Percentiles rank a stretch among this genome's conserved stretches.
phyloP scores from a whole-genome alignment of 2,797 vertebrate genomes.

The Streptopelia turtur region DNA sequence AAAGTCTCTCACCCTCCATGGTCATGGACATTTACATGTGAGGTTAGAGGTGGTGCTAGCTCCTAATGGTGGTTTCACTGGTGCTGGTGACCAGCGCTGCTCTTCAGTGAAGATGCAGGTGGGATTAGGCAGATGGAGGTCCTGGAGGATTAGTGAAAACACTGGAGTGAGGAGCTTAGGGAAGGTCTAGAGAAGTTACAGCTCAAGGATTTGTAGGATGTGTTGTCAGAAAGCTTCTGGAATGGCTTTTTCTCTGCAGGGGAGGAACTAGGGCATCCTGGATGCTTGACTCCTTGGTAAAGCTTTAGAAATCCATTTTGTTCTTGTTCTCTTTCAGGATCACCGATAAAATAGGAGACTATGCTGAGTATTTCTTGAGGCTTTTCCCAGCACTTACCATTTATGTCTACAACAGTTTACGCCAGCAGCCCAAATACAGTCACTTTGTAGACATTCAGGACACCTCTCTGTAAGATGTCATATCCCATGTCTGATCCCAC shows the following conservation, averaged over 20 bases:
- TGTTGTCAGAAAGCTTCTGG: neutral
- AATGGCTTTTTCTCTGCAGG: neutral
- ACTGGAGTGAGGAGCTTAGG: neutral
- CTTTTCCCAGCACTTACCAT: conserved; percentile 71
- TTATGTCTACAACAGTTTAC: conserved; percentile 64
- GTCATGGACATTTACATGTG: neutral
- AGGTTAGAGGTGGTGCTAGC: neutral
- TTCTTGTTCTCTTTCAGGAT: conserved; percentile 70
- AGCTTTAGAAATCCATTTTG: neutral
- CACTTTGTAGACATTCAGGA: conserved; percentile 26
- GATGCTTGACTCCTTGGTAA: neutral
- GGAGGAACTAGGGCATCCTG: neutral
- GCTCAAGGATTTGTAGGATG: neutral
- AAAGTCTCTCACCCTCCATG: neutral
- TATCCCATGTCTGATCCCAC: neutral
- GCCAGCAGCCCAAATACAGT: neutral
- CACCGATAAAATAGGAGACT: conserved; percentile 30
- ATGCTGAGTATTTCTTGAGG: conserved; percentile 69
- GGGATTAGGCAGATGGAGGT: neutral
- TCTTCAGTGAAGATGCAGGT: neutral
- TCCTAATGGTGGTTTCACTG: neutral
- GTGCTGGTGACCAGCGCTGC: neutral
- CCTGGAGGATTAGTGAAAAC: neutral
- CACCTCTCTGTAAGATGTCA: neutral
- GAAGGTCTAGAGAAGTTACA: neutral